These are phyloP conservation scores for Sphyrna mokarran DNA, from an alignment of 2,113 vertebrate species.

Conservation along the genomic window DNA sequence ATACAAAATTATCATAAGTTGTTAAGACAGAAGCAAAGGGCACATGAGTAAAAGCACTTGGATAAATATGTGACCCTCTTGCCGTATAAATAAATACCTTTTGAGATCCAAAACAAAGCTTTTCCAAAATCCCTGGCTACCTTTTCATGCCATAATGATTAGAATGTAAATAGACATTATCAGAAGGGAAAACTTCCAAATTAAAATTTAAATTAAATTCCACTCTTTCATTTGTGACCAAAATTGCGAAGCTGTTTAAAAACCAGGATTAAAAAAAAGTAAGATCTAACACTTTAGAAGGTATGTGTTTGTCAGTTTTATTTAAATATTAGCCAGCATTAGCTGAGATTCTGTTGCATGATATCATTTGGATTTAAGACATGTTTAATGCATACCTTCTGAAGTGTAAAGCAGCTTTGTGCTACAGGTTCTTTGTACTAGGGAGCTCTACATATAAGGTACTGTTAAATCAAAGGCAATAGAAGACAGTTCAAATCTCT, in stretches of 20 bases:
- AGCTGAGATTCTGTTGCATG: background rate
- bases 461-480: constrained; percentile 32
- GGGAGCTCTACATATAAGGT: background rate
- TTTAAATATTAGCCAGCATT: constrained; percentile 9
- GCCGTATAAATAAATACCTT: constrained; percentile 23
- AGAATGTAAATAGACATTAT: constrained; percentile 27
- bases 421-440: constrained; percentile 17
- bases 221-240: background rate
- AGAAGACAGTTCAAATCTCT: constrained; percentile 25
- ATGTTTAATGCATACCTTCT: constrained; percentile 33
- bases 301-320: background rate
- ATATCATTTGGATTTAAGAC: constrained; percentile 27
- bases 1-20: constrained; percentile 18
- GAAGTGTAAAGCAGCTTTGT: constrained; percentile 26
- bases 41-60: constrained; percentile 22
- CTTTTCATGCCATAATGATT: constrained; percentile 28
- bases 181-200: constrained; percentile 6
- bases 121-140: constrained; percentile 33
- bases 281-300: constrained; percentile 23
- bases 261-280: constrained; percentile 12
- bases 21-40: background rate
- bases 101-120: constrained; percentile 12
- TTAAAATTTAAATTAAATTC: constrained; percentile 27
- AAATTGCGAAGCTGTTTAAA: constrained; percentile 17
- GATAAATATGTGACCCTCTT: constrained; percentile 21